Conservation (phyloP, 2,888 invertebrate species). For the Apodemia hepburni region DNA sequence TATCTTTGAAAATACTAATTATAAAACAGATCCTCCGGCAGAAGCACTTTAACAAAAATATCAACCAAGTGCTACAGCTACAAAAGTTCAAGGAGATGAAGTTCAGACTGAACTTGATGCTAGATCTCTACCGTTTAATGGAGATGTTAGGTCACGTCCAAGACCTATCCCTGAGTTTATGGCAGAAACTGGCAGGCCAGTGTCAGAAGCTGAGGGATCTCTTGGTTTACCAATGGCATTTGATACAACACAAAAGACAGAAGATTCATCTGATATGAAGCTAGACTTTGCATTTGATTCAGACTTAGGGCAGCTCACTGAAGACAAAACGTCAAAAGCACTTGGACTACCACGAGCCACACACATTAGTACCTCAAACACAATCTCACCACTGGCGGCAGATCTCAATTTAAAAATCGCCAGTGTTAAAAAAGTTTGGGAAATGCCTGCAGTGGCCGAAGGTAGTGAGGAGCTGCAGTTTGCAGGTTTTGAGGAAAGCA, state of each 20-base stretch:
- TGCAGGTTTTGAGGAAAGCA: conserved; percentile 64
- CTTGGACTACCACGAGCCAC: conserved; percentile 80
- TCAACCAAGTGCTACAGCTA: conserved; percentile 58
- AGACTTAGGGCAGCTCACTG: conserved; percentile 87
- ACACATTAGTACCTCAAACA: conserved; percentile 83
- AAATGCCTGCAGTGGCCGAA: conserved; percentile 86
- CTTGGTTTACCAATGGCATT: conserved; percentile 85
- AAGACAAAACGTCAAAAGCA: conserved; percentile 82
- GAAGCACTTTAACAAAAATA: conserved; percentile 84
- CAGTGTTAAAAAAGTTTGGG: conserved; percentile 95
- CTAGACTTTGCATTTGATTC: conserved; percentile 95
- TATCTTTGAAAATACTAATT: conserved; percentile 95
- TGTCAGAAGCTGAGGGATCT: conserved; percentile 61
- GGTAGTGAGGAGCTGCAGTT: conserved; percentile 73
- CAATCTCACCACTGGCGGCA: conserved; percentile 90
- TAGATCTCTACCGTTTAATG: conserved; percentile 58
- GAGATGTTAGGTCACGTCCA: conserved; percentile 64
- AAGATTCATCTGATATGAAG: conserved; percentile 93
- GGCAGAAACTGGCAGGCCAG: conserved; percentile 56
- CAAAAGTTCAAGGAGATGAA: conserved; percentile 73
- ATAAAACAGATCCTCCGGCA: conserved; percentile 87
- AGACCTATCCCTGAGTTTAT: conserved; percentile 71
- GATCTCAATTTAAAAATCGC: conserved; percentile 97
- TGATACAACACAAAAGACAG: conserved; percentile 77
- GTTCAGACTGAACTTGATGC: conserved; percentile 74